Conservation (phyloP, 2,888 invertebrate species). For the Herminia tarsipennalis region DNA sequence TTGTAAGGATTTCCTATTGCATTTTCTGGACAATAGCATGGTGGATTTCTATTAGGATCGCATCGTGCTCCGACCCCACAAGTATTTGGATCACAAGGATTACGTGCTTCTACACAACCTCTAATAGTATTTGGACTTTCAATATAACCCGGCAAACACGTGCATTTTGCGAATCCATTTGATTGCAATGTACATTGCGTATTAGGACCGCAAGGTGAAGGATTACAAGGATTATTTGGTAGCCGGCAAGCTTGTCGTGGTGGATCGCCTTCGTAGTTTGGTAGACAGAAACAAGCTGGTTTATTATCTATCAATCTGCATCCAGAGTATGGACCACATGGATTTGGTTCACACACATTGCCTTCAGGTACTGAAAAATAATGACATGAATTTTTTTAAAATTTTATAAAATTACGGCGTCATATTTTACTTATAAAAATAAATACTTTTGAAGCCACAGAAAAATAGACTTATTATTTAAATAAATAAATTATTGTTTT, state of each 20-base stretch:
- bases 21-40: constrained; percentile 94
- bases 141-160: constrained; percentile 92
- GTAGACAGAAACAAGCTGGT: constrained; percentile 94
- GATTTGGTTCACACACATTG: constrained; percentile 92
- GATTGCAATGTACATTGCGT: constrained; percentile 92
- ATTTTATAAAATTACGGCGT: too few species aligned
- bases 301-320: constrained; percentile 91
- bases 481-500: too few species aligned
- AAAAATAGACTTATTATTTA: too few species aligned
- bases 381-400: neutral
- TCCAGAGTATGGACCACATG: constrained; percentile 93
- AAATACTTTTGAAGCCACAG: too few species aligned
- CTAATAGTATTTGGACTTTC: constrained; percentile 95
- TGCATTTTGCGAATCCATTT: constrained; percentile 95
- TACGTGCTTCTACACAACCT: constrained; percentile 92
- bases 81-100: constrained; percentile 93
- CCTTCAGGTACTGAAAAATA: constrained; percentile 92
- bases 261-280: constrained; percentile 94
- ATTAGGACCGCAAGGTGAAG: constrained; percentile 95
- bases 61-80: constrained; percentile 93
- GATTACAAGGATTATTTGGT: constrained; percentile 92
- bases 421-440: too few species aligned
- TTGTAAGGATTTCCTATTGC: constrained; percentile 94
- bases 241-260: constrained; percentile 89
- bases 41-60: constrained; percentile 91